A percentile compares a stretch with the other conserved stretches of the same genome.
Evolutionary conservation across 1,140 invertebrate species (phyloP).

Genomic region (Mamestra configurata): DNA sequence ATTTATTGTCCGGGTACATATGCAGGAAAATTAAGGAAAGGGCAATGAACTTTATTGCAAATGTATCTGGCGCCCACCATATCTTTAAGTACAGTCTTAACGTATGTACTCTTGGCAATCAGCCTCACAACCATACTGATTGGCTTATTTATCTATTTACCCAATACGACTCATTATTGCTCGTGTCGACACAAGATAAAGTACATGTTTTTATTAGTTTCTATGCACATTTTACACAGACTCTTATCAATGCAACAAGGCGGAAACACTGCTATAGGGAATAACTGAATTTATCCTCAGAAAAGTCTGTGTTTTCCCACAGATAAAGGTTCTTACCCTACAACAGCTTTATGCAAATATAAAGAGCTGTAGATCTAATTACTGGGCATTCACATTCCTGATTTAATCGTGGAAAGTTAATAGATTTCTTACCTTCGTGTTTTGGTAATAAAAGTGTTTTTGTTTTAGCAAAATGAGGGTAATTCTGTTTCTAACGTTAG

Average conservation of each 20-base stretch:
- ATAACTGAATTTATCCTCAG: conserved; percentile 6
- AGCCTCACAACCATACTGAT: no score
- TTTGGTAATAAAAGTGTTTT: neutral
- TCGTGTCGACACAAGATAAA: neutral
- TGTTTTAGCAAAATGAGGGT: conserved; percentile 10
- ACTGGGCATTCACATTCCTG: neutral
- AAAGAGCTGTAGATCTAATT: neutral
- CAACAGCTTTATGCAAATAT: neutral
- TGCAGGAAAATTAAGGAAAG: no score
- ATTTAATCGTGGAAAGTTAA: neutral
- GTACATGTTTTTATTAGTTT: neutral
- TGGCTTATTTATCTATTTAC: no score
- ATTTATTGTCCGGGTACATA: no score
- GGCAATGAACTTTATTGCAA: no score
- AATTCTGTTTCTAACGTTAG: neutral
- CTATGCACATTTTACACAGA: neutral
- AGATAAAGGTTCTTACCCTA: conserved; percentile 35
- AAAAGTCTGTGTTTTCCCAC: neutral
- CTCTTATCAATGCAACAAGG: neutral
- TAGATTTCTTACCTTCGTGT: neutral
- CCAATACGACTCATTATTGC: neutral
- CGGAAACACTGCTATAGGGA: conserved; percentile 14
- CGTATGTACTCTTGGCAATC: neutral
- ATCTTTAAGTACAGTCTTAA: no score
- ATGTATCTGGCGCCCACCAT: no score